Conservation (phyloP, 1,140 invertebrate genomes). For the Arion vulgaris region DNA sequence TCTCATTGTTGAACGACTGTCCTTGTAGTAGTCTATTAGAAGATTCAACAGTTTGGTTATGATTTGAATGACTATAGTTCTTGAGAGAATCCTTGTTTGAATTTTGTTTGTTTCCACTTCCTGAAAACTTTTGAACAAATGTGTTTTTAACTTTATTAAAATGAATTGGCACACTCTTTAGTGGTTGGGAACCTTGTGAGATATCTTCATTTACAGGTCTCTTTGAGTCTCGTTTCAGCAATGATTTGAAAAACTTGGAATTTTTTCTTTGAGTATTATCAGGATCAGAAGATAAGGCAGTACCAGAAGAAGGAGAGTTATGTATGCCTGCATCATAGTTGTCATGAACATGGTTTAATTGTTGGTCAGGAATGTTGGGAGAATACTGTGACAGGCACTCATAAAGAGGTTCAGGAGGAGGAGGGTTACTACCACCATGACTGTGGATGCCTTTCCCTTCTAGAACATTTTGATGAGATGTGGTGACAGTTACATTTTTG, state of each 20-base stretch:
- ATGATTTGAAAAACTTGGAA: conserved; percentile 34
- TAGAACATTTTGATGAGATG: neutral
- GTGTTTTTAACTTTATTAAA: conserved; percentile 54
- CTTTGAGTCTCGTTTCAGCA: conserved; percentile 35
- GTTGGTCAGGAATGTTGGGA: neutral
- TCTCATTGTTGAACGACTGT: neutral
- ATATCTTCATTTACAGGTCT: conserved; percentile 42
- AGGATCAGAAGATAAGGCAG: neutral
- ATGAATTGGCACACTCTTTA: conserved; percentile 45
- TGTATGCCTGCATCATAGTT: neutral
- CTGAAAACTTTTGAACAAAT: conserved; percentile 55
- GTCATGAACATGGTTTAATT: neutral
- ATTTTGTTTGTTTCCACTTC: conserved; percentile 39
- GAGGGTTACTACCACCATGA: neutral
- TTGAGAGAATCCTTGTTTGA: neutral
- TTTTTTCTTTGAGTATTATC: conserved; percentile 33
- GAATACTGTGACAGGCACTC: conserved; percentile 14
- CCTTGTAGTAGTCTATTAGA: neutral
- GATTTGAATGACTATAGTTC: neutral
- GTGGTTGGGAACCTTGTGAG: conserved; percentile 47
- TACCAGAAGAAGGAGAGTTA: neutral
- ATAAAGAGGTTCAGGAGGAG: conserved; percentile 32
- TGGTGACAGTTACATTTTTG: neutral
- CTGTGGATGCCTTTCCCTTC: neutral
- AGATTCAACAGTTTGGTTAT: neutral